Evolutionary conservation across 2,797 vertebrate species (phyloP).

Genomic region (Oreochromis mossambicus): DNA sequence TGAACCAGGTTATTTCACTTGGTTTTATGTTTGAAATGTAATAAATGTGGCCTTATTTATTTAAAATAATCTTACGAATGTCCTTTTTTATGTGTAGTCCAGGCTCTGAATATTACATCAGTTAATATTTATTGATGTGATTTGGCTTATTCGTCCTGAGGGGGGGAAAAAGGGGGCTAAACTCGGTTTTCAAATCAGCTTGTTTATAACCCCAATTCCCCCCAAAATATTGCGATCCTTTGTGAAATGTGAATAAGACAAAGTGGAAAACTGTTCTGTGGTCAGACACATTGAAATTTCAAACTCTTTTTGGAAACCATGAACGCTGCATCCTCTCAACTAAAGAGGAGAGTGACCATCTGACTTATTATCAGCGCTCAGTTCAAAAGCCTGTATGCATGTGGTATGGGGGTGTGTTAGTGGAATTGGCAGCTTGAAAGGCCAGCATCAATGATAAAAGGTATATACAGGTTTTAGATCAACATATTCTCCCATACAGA

Average conservation of each 20-base stretch:
- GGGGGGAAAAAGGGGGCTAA: rapidly evolving
- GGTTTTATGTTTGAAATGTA: not conserved
- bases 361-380: not conserved
- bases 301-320: not conserved
- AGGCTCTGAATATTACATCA: not conserved
- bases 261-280: not conserved
- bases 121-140: not conserved
- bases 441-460: not conserved
- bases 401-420: not conserved
- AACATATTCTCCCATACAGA: not conserved
- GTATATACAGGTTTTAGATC: not conserved
- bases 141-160: not conserved
- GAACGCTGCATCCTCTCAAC: not conserved
- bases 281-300: not conserved
- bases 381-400: not conserved
- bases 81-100: not conserved
- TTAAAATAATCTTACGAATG: not conserved
- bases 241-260: not conserved
- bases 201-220: not conserved
- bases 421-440: not conserved
- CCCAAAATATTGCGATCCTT: rapidly evolving
- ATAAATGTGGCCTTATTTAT: not conserved
- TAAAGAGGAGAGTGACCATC: not conserved
- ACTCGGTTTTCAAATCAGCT: not conserved
- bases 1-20: not conserved